These are phyloP conservation scores for Leuciscus waleckii DNA, from an alignment of 2,797 vertebrate genomes.

Conservation along the genomic window DNA sequence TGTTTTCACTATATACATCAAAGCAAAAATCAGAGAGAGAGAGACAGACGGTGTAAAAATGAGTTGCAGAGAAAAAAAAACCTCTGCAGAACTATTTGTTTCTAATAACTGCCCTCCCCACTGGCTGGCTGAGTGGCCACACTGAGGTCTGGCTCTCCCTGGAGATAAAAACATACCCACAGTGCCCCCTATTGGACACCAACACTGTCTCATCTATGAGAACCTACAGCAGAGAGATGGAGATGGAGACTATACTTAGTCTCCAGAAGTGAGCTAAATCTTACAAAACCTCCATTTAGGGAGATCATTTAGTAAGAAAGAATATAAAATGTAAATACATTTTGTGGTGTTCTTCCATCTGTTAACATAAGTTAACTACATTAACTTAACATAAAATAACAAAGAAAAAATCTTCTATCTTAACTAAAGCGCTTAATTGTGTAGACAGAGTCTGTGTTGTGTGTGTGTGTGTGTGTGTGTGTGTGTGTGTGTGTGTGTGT, in stretches of 20 bases:
- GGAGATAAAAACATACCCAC: constrained; percentile 76
- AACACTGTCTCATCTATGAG: not conserved
- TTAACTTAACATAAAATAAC: too few relatives aligned
- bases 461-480: too few relatives aligned
- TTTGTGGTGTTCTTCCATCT: not conserved
- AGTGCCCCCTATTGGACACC: constrained; percentile 81
- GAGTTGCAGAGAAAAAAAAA: constrained; percentile 41
- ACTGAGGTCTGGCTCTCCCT: constrained; percentile 62
- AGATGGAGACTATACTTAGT: not conserved
- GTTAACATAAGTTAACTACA: too few relatives aligned
- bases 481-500: too few relatives aligned
- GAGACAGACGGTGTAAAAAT: constrained; percentile 50
- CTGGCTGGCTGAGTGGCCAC: constrained; percentile 45
- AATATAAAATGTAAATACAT: not conserved
- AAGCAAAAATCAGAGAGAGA: constrained; percentile 41
- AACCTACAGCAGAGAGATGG: not conserved
- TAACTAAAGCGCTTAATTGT: too few relatives aligned
- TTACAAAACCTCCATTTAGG: not conserved
- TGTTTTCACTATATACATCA: constrained; percentile 50
- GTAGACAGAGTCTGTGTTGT: too few relatives aligned
- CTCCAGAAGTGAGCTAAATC: not conserved
- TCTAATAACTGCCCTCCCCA: constrained; percentile 55
- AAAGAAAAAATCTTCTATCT: too few relatives aligned
- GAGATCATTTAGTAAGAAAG: not conserved
- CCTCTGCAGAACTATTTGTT: constrained; percentile 55